Base-by-base conservation (phyloP, 2,888 invertebrate species). In the Mylabris sibirica region DNA sequence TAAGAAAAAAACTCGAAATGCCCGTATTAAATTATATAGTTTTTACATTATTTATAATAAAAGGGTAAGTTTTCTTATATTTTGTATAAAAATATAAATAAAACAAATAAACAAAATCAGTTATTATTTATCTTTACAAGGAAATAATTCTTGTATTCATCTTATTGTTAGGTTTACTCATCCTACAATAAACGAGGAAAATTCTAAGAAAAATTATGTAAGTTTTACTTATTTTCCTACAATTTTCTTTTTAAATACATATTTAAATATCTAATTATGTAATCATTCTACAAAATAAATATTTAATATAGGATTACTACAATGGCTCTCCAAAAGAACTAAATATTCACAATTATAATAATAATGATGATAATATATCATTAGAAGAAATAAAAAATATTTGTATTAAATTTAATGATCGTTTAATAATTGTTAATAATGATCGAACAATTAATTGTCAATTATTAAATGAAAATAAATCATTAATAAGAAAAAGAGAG, bases 401-500 rank as follows among this genome's bases (percentile, higher is more conserved):
- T 53, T 53, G 53, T 53, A 22, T 22, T 22, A 22, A 53, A 20
- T 53, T 53, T 12, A 22, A 53, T 22, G 22, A 22, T 20, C 20
- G 22, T 53, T 20, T 49, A 49, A 5, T 53, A 2, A 53, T 53
- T 53, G 11, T 53, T 2, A 20, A 22, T 20, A 12, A 53, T 11
- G 11, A 53, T 5, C 11, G 22, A 22, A 20, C 17, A 53, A 53
- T 53, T 17, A 22, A 53, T 22, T 53, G 53, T 9, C 1, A 20
- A 35, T 17, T 1, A 41, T 17, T 14, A 6, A 17, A 22, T n/a
- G n/a, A n/a, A n/a, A n/a, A n/a, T n/a, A n/a, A n/a, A n/a, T n/a
- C n/a, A 35, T 17, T 60, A 38, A 30, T 41, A 4, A 60, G 4
- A 8, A 53, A 64, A n/a, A 64, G 57, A 64, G 34, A 38, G 1